Evolutionary conservation across 2,888 invertebrate genomes (phyloP).

Genomic region (Rhagonycha lutea): DNA sequence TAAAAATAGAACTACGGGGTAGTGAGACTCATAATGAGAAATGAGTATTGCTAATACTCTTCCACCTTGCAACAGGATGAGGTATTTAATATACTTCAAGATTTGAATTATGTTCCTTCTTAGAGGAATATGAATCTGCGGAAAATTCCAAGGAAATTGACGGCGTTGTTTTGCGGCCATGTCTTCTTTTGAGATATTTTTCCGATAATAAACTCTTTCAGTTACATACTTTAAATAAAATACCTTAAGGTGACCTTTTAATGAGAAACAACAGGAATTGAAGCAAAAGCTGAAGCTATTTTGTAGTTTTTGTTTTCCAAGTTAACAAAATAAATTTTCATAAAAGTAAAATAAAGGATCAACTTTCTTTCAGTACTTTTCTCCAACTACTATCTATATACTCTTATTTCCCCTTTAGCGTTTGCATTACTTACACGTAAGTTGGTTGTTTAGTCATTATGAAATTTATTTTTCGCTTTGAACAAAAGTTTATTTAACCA

Average conservation of each 20-base stretch:
- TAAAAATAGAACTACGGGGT: conserved; percentile 17
- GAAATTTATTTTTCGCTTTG: neutral
- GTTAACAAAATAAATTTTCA: neutral
- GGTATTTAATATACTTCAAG: conserved; percentile 36
- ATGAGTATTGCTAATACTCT: conserved; percentile 21
- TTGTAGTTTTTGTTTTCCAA: neutral
- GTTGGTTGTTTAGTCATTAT: neutral
- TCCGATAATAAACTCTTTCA: conserved; percentile 7
- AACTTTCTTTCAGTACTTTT: neutral
- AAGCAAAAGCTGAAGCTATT: neutral
- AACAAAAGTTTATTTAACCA: neutral
- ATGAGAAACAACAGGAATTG: neutral
- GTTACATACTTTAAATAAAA: neutral
- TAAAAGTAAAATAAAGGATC: neutral
- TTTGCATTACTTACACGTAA: neutral
- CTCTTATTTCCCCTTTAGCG: neutral
- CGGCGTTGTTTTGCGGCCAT: conserved; percentile 17
- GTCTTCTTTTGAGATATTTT: conserved; percentile 5
- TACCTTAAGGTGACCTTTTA: neutral
- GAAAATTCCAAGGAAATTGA: conserved; percentile 25
- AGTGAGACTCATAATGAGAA: conserved; percentile 19
- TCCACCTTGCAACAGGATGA: conserved; percentile 24
- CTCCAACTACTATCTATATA: neutral
- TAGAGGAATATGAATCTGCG: conserved; percentile 32
- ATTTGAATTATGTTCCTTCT: conserved; percentile 34